Evolutionary conservation across 2,797 vertebrate genomes (phyloP).

Genomic region (Onychomys arenicola): DNA sequence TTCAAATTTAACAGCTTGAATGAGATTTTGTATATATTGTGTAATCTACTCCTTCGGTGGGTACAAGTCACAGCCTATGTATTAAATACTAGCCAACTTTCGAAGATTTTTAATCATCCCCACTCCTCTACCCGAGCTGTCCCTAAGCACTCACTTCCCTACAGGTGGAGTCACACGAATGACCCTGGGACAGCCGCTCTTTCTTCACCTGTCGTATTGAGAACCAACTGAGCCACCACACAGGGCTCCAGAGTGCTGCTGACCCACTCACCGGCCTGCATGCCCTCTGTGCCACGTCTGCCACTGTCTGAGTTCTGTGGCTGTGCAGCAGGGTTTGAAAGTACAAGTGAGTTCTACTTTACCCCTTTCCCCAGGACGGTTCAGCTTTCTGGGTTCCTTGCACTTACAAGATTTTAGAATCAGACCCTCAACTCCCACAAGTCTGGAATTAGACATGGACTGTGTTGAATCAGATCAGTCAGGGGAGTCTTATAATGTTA

Average conservation of each 20-base stretch:
- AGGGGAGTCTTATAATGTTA: background rate
- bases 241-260: background rate
- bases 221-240: background rate
- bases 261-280: background rate
- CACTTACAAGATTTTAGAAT: constrained; percentile 10
- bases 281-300: background rate
- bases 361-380: background rate
- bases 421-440: background rate
- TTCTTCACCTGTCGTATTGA: background rate
- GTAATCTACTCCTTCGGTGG: background rate
- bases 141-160: background rate
- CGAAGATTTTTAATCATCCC: background rate
- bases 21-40: background rate
- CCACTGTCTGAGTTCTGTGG: background rate
- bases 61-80: background rate
- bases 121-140: too few relatives aligned
- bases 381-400: background rate
- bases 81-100: background rate
- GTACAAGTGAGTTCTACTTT: background rate
- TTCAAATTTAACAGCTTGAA: constrained; percentile 36
- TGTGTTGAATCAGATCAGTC: background rate
- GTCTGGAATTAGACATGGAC: background rate
- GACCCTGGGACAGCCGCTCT: background rate
- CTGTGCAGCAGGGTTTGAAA: background rate
- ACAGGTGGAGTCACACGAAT: background rate